Conservation (phyloP, 2,113 vertebrate genomes). For the Cavia aperea region DNA sequence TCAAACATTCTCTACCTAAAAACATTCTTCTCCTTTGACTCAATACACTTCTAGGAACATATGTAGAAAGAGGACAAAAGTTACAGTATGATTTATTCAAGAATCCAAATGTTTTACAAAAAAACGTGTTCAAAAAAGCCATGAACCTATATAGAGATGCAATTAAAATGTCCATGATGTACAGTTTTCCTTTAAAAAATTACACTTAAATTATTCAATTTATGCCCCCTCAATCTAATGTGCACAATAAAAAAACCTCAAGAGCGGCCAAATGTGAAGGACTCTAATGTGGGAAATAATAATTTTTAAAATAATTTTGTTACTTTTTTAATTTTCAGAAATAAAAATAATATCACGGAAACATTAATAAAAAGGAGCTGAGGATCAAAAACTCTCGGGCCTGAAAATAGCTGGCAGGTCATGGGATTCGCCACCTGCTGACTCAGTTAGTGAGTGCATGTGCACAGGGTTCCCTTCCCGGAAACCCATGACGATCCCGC, state of each 20-base stretch:
- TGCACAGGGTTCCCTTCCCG: neutral
- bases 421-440: neutral
- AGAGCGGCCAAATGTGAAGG: neutral
- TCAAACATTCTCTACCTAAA: slow-evolving; percentile 28
- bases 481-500: neutral
- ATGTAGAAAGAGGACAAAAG: slow-evolving; percentile 4
- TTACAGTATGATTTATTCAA: slow-evolving; percentile 4
- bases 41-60: neutral
- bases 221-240: neutral
- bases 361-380: neutral
- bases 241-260: neutral
- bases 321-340: neutral
- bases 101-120: neutral
- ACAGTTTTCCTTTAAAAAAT: neutral
- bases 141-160: neutral
- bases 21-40: slow-evolving; percentile 8
- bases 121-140: neutral
- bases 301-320: neutral
- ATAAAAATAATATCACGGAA: neutral
- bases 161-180: neutral
- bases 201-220: neutral
- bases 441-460: neutral
- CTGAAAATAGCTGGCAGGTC: neutral
- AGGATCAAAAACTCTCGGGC: neutral
- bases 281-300: neutral